These are phyloP conservation scores for Antennarius maculatus DNA, from an alignment of 2,797 vertebrate genomes.

Conservation along the genomic window DNA sequence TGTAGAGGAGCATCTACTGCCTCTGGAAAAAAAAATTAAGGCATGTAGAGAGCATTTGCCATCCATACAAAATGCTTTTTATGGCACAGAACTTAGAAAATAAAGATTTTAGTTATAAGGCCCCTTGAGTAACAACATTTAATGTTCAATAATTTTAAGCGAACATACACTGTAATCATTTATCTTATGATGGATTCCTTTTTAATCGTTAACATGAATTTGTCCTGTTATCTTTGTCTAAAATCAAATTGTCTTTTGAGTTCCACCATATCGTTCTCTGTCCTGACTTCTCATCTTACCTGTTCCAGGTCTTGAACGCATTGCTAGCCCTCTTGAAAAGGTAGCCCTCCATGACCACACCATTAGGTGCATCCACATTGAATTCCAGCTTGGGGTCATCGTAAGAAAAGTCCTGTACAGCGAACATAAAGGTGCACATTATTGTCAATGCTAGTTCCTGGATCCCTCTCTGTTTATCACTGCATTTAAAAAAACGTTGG, in stretches of 20 bases:
- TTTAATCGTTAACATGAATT: not conserved
- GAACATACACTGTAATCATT: too few relatives aligned
- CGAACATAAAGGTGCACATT: constrained; percentile 1
- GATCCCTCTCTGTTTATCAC: too few relatives aligned
- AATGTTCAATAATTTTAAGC: too few relatives aligned
- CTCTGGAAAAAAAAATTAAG: too few relatives aligned
- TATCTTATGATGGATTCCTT: not conserved
- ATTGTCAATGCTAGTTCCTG: too few relatives aligned
- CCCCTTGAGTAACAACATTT: too few relatives aligned
- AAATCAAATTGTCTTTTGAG: not conserved
- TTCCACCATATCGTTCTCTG: too few relatives aligned
- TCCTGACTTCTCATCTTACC: constrained; percentile 67
- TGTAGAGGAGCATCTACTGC: not conserved
- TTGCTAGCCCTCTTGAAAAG: constrained; percentile 99
- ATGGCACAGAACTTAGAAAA: not conserved
- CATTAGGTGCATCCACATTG: constrained; percentile 93
- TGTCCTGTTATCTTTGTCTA: not conserved
- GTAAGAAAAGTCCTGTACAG: constrained; percentile 91
- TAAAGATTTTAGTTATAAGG: not conserved
- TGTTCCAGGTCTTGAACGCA: constrained; percentile 98
- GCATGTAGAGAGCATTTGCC: too few relatives aligned
- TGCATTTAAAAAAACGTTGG: too few relatives aligned
- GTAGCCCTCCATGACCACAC: constrained; percentile 98
- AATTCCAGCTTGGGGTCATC: constrained; percentile 95
- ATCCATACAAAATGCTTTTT: not conserved